Evolutionary conservation across 2,888 invertebrate species (phyloP), one percentile per base, ranked within the genome.

Genomic region (Euproctis similis): DNA sequence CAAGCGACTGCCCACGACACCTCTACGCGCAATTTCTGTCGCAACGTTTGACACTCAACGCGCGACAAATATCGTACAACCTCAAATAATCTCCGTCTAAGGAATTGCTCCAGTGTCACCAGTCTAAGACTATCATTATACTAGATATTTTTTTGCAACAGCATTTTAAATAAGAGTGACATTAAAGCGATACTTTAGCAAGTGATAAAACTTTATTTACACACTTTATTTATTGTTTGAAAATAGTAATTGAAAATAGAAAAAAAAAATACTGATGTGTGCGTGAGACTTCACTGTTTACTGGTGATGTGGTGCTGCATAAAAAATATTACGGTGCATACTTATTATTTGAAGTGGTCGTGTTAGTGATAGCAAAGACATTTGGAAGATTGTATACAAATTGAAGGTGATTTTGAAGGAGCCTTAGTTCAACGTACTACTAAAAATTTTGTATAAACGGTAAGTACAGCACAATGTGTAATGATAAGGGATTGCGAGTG

Each of bases 401-500:
- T n/a, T n/a, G 14, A 14, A 14, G 14, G 14, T 4, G n/a, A 4
- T 14, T 14, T 14, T 14, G 14, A 14, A 14, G 4, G 6, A 4
- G 14, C 14, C 4, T 6, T 14, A 14, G n/a, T n/a, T 14, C 14
- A 14, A 14, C 14, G 14, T 6, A 14, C 4, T 14, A 14, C 77
- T 75, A 78, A 71, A 74, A n/a, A 80, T 82, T 81, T 77, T 80
- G 78, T 77, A 81, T 68, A 66, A 73, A 80, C 82, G 84, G 84
- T 84, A 82, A 84, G 81, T 57, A n/a, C n/a, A n/a, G n/a, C n/a
- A n/a, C n/a, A 70, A 62, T 63, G 50, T 61, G 56, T 70, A 71
- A 63, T 76, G 78, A 81, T 80, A 76, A 77, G 77, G 71, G 71
- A 72, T 71, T 54, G 66, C 61, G 62, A 50, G 62, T 56, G 69